Evolutionary conservation across 2,797 vertebrate species (phyloP), one percentile per base, ranked within the genome.

Genomic region (Catharus ustulatus): DNA sequence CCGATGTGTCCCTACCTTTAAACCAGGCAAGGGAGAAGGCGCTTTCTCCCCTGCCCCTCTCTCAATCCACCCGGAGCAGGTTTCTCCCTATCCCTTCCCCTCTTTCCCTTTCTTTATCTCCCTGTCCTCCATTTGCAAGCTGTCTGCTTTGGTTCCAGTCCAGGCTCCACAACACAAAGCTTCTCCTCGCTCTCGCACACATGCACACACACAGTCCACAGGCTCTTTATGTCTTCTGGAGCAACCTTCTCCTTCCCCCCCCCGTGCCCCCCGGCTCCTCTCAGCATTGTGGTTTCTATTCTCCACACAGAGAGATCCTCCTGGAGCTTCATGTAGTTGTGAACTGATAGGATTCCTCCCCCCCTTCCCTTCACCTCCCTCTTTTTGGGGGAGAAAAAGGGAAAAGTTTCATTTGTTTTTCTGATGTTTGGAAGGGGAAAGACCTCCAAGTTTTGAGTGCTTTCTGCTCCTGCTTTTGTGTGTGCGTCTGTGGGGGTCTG

Each of bases 41-140:
- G 93, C 96, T 96, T 96, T 97, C 92, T 96, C 91, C 71, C 93
- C 75, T 96, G 86, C 58, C 88, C 95, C 93, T 96, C 84, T 87
- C 89, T 90, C 69, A 87, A 61, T 27, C 61, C 54, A 94, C 67
- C 55, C 92, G 48, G 40, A 90, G 92, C 71, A 94, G 95, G 86
- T 92, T 94, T 92, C 66, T 89, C 49, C 30, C 54, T 51, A 10
- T 81, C 58, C 93, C 64, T 84, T 87, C 84, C 88, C 94, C 97
- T 98, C 97, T 98, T 98, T 96, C 95, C 96, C 97, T 98, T 98
- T 97, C 97, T 98, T 98, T 98, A 97, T 98, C 97, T 98, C 97
- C 95, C 97, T 98, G 98, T 98, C 98, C 99, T 99, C 98, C 99
- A 99, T 99, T 99, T 99, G 98, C 98, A 98, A 98, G 98, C 98